Evolutionary conservation across 2,888 invertebrate genomes (phyloP).

Genomic region (Catocala nupta): DNA sequence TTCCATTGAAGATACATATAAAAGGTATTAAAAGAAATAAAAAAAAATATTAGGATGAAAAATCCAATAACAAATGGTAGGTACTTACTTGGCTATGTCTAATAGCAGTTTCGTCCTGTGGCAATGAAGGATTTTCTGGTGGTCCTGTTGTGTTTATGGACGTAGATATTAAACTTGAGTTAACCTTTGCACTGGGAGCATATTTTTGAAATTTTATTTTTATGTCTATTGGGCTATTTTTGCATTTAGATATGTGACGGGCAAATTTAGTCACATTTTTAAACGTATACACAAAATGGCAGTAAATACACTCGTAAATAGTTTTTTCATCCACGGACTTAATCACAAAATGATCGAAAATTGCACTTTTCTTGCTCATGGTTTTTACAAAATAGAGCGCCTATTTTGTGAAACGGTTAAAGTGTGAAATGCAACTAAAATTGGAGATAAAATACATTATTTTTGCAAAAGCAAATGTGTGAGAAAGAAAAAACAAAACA

Average conservation of each 20-base stretch:
- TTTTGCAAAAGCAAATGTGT: slow-evolving; percentile 1
- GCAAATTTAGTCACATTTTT: not conserved
- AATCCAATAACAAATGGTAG: not conserved
- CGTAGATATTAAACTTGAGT: slow-evolving; percentile 1
- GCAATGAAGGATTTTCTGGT: not conserved
- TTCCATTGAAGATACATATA: too few relatives aligned
- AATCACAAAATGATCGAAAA: slow-evolving; percentile 1
- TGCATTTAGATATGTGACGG: not conserved
- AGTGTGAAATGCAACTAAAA: slow-evolving; percentile 1
- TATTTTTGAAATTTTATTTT: not conserved
- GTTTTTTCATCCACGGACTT: not conserved
- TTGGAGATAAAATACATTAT: not conserved
- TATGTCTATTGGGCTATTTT: not conserved
- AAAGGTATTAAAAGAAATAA: too few relatives aligned
- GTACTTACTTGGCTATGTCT: slow-evolving; percentile 1
- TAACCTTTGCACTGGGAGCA: slow-evolving; percentile 1
- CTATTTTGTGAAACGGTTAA: not conserved
- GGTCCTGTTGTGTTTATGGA: not conserved
- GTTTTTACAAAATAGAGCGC: slow-evolving; percentile 1
- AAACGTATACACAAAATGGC: not conserved
- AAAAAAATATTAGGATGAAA: too few relatives aligned
- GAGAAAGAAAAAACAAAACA: not conserved
- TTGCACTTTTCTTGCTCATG: slow-evolving; percentile 1
- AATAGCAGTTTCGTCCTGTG: not conserved
- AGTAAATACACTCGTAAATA: slow-evolving; percentile 1